A percentile compares a stretch with the other conserved stretches of the same genome.
Evolutionary conservation across 2,113 vertebrate genomes (phyloP).

Genomic region (Siniperca knerii): DNA sequence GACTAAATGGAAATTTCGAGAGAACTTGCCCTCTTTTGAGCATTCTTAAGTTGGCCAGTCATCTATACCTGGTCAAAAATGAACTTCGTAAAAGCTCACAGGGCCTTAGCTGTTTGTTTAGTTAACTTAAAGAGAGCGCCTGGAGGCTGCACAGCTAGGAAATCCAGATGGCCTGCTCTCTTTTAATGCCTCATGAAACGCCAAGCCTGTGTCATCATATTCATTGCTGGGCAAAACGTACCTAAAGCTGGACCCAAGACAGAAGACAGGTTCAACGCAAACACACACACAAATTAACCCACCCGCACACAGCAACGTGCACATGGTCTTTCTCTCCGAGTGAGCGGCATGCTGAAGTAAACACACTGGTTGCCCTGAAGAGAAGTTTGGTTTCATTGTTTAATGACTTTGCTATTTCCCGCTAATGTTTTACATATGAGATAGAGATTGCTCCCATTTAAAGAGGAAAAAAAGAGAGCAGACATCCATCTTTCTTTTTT

Average conservation of each 20-base stretch:
- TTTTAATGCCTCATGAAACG: slow-evolving; percentile 56
- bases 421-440: slow-evolving; percentile 80
- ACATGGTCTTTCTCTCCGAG: slow-evolving; percentile 20
- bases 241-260: slow-evolving; percentile 36
- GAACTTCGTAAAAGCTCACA: slow-evolving; percentile 57
- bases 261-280: slow-evolving; percentile 55
- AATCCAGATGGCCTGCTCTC: slow-evolving; percentile 70
- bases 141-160: slow-evolving; percentile 47
- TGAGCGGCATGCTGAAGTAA: slow-evolving; percentile 54
- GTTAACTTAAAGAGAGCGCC: slow-evolving; percentile 60
- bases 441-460: slow-evolving; percentile 66
- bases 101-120: slow-evolving; percentile 60
- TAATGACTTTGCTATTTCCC: slow-evolving; percentile 71
- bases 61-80: slow-evolving; percentile 28
- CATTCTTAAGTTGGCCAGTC: slow-evolving; percentile 21
- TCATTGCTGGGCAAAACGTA: slow-evolving; percentile 49
- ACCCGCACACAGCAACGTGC: slow-evolving; percentile 6
- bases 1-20: slow-evolving; percentile 25
- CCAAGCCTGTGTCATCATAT: slow-evolving; percentile 70
- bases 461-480: slow-evolving; percentile 33
- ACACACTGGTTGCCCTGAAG: slow-evolving; percentile 57
- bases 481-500: slow-evolving; percentile 66
- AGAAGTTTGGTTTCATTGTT: slow-evolving; percentile 70
- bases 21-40: slow-evolving; percentile 16
- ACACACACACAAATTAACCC: slow-evolving; percentile 20